phyloP scores from a whole-genome alignment of 1,140 invertebrate species.

The Leptonema lineaticorne region DNA sequence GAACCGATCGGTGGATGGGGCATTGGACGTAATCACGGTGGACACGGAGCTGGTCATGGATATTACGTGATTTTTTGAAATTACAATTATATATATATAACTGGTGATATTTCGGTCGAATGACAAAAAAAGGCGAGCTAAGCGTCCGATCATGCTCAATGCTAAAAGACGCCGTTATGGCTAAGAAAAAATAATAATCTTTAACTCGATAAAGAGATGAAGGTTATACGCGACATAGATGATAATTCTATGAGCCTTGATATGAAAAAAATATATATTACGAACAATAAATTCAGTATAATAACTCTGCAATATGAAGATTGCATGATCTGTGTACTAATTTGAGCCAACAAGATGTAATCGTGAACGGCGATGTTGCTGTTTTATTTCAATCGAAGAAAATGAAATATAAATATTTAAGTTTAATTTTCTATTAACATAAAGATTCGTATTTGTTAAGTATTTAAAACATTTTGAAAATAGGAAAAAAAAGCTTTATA shows the following conservation, averaged over 20 bases:
- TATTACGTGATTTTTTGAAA: slow-evolving; percentile 26
- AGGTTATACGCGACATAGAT: background rate
- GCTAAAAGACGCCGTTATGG: background rate
- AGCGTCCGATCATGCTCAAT: background rate
- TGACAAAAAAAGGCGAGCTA: background rate
- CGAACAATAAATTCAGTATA: too few species aligned
- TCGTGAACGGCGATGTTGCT: too few species aligned
- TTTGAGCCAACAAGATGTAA: too few species aligned
- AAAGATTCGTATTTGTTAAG: too few species aligned
- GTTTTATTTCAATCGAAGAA: too few species aligned
- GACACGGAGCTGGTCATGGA: slow-evolving; percentile 37
- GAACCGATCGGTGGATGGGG: slow-evolving; percentile 31
- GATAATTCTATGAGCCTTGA: background rate
- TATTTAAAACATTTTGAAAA: too few species aligned
- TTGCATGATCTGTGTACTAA: too few species aligned
- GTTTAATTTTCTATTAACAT: too few species aligned
- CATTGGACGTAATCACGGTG: slow-evolving; percentile 26
- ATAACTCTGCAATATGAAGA: too few species aligned
- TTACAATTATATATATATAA: background rate
- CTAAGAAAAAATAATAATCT: background rate
- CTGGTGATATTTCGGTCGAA: slow-evolving; percentile 4
- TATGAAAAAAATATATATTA: too few species aligned
- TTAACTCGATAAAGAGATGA: background rate
- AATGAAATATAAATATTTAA: too few species aligned
- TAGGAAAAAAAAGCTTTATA: background rate